These are phyloP conservation scores for Smittia aterrima DNA, from an alignment of 2,888 invertebrate genomes.

Conservation along the genomic window DNA sequence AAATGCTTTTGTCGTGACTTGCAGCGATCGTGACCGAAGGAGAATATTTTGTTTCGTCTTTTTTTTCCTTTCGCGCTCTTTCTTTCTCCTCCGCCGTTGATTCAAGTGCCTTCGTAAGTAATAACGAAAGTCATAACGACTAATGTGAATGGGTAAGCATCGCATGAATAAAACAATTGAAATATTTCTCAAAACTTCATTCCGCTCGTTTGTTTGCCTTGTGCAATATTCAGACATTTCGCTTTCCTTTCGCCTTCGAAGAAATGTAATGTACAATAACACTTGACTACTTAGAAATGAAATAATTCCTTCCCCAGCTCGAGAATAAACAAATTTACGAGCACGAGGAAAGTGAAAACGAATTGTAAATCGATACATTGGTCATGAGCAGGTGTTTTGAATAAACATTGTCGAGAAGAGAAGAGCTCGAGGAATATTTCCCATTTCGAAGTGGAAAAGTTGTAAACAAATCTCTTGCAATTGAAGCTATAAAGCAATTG, in stretches of 20 bases:
- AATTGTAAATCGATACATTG: background rate
- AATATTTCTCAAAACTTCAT: constrained; percentile 17
- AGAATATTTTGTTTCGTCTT: too few species aligned
- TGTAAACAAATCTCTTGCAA: background rate
- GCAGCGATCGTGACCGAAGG: constrained; percentile 36
- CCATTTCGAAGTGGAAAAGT: background rate
- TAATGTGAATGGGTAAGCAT: constrained; percentile 14
- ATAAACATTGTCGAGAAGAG: background rate
- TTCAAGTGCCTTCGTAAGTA: constrained; percentile 32
- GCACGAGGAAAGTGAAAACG: constrained; percentile 9
- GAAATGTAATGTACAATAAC: constrained; percentile 30
- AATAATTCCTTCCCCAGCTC: background rate
- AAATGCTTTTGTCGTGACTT: constrained; percentile 32
- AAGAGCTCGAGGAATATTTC: background rate
- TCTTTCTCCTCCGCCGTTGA: background rate
- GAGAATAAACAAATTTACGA: constrained; percentile 9
- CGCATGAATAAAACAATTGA: constrained; percentile 40
- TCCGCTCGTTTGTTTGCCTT: constrained; percentile 15
- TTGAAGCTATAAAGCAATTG: background rate
- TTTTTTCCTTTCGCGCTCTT: background rate
- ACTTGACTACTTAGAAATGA: background rate
- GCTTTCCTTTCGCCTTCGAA: too few species aligned
- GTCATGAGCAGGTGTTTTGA: constrained; percentile 7
- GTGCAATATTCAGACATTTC: constrained; percentile 29
- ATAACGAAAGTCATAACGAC: constrained; percentile 37